A percentile compares a stretch with the other conserved stretches of the same genome.
Conservation (phyloP, 2,888 invertebrate species). For the Eutolmus rufibarbis region DNA sequence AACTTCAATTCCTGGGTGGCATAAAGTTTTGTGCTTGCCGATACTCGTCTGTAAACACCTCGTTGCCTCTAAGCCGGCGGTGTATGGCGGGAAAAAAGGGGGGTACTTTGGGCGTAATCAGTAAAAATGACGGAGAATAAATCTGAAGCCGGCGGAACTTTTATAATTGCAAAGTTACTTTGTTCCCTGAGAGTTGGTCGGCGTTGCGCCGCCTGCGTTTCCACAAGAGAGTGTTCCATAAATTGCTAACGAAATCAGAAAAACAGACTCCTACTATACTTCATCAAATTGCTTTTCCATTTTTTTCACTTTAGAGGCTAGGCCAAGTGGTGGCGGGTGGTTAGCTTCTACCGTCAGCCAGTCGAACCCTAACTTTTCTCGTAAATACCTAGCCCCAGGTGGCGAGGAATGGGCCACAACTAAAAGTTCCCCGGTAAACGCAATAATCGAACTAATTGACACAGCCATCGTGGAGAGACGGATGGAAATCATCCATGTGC, state of each 20-base stretch:
- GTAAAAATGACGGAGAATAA: slow-evolving; percentile 12
- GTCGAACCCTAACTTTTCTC: background rate
- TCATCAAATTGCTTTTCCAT: slow-evolving; percentile 16
- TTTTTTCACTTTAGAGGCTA: background rate
- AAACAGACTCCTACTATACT: background rate
- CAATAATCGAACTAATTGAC: slow-evolving; percentile 33
- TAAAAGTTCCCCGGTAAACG: background rate
- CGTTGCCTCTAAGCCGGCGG: background rate
- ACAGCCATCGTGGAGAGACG: background rate
- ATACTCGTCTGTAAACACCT: background rate
- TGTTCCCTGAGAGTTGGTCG: background rate
- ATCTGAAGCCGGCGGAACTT: background rate
- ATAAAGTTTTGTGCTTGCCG: background rate
- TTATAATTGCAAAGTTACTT: slow-evolving; percentile 19
- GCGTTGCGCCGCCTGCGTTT: background rate
- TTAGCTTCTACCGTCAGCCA: background rate
- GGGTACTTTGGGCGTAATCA: background rate
- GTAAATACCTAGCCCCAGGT: background rate
- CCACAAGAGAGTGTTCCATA: slow-evolving; percentile 4
- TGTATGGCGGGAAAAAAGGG: background rate
- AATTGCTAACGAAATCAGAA: slow-evolving; percentile 4
- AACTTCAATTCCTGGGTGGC: background rate
- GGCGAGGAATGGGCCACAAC: background rate
- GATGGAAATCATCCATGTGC: background rate
- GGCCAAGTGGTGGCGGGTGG: background rate